These are phyloP conservation scores for Cydia strobilella DNA, from an alignment of 1,140 invertebrate genomes.

Conservation along the genomic window DNA sequence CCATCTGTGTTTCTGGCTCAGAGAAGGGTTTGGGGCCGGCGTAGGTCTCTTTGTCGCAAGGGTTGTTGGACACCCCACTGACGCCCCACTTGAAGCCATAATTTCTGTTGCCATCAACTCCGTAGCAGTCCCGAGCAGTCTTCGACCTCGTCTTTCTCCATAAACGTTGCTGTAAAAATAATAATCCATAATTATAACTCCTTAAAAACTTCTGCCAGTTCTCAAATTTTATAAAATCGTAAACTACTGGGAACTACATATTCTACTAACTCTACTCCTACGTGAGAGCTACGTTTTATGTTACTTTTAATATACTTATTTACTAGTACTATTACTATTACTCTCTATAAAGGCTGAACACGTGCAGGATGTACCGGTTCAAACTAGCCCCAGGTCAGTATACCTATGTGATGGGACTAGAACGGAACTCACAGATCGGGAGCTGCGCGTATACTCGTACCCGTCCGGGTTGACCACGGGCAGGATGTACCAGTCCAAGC, in stretches of 20 bases:
- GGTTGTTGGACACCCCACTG: conserved; percentile 82
- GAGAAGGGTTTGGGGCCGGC: conserved; percentile 87
- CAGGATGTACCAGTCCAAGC: conserved; percentile 84
- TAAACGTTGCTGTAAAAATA: conserved; percentile 75
- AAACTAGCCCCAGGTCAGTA: too few species aligned
- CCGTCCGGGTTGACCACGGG: conserved; percentile 84
- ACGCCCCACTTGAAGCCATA: conserved; percentile 85
- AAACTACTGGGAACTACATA: too few species aligned
- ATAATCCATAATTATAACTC: neutral
- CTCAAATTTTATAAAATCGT: too few species aligned
- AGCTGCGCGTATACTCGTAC: conserved; percentile 81
- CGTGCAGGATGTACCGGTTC: too few species aligned
- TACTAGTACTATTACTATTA: too few species aligned
- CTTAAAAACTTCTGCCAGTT: too few species aligned
- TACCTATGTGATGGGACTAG: neutral
- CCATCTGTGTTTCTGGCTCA: conserved; percentile 85
- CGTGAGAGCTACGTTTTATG: too few species aligned
- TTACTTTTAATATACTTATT: too few species aligned
- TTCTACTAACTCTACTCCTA: too few species aligned
- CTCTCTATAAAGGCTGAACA: too few species aligned
- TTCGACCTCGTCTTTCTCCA: conserved; percentile 83
- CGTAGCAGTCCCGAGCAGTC: conserved; percentile 75
- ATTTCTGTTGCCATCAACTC: conserved; percentile 85
- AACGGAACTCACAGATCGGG: conserved; percentile 48
- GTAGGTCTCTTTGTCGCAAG: conserved; percentile 86